Evolutionary conservation across 2,797 vertebrate genomes (phyloP).

Genomic region (Trachurus trachurus): DNA sequence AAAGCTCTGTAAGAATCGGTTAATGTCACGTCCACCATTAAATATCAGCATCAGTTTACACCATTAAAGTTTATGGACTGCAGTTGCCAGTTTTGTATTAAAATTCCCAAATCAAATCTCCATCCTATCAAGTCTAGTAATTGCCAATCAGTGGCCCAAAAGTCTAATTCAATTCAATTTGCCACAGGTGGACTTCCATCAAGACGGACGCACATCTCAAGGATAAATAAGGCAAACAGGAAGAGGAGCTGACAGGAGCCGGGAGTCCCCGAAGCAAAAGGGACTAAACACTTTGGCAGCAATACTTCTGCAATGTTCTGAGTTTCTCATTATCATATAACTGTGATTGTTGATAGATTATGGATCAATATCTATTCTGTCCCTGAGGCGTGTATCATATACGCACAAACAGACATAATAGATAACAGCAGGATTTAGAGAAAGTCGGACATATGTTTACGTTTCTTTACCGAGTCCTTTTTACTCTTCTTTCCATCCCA

Average conservation of each 20-base stretch:
- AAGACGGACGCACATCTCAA: background rate
- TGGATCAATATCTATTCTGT: too few relatives aligned
- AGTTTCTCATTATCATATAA: background rate
- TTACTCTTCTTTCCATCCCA: too few relatives aligned
- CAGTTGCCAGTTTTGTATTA: background rate
- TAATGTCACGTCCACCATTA: conserved; percentile 23
- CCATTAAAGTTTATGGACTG: conserved; percentile 4
- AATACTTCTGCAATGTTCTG: background rate
- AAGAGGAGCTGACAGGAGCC: too few relatives aligned
- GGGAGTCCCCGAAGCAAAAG: background rate
- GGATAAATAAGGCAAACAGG: background rate
- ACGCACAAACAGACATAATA: too few relatives aligned
- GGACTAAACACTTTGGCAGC: background rate
- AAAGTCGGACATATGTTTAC: too few relatives aligned
- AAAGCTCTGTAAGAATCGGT: conserved; percentile 14
- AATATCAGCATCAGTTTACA: conserved; percentile 1
- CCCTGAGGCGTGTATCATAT: too few relatives aligned
- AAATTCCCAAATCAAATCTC: background rate
- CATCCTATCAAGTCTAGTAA: too few relatives aligned
- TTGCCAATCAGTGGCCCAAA: too few relatives aligned
- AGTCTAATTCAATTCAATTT: background rate
- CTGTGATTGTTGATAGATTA: background rate
- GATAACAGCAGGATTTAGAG: too few relatives aligned
- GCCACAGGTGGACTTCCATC: background rate
- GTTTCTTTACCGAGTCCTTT: too few relatives aligned